Evolutionary conservation across 2,113 vertebrate genomes (phyloP).

Genomic region (Cochlearius cochlearius): DNA sequence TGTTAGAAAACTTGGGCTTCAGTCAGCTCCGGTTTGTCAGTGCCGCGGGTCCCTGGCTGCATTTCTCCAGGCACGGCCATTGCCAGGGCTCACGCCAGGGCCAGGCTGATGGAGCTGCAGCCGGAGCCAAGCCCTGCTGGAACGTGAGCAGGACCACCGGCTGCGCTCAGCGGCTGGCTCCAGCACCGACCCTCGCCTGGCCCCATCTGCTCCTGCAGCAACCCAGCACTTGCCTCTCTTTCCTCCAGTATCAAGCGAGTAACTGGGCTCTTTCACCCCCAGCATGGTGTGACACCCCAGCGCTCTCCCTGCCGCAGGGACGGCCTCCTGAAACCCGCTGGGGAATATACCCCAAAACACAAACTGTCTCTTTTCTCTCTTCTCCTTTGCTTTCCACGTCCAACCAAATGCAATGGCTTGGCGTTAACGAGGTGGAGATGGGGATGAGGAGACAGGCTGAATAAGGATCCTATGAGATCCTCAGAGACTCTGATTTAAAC

Average conservation of each 20-base stretch:
- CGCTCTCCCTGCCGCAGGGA: not conserved
- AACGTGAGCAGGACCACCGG: not conserved
- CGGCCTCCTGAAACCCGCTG: not conserved
- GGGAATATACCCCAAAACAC: not conserved
- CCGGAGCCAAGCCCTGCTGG: not conserved
- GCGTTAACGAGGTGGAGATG: not conserved
- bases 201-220: not conserved
- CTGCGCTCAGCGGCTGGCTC: not conserved
- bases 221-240: fast-evolving
- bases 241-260: not conserved
- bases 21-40: not conserved
- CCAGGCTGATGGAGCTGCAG: not conserved
- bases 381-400: not conserved
- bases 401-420: not conserved
- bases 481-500: not conserved
- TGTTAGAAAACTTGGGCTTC: not conserved
- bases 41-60: not conserved
- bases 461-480: not conserved
- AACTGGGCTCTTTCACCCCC: not conserved
- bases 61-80: not conserved
- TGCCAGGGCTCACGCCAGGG: fast-evolving
- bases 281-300: not conserved
- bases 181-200: not conserved
- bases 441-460: not conserved
- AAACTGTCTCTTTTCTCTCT: not conserved